A percentile compares a stretch with the other conserved stretches of the same genome.
Conservation (phyloP, 2,888 invertebrate species). For the Elysia crispata region DNA sequence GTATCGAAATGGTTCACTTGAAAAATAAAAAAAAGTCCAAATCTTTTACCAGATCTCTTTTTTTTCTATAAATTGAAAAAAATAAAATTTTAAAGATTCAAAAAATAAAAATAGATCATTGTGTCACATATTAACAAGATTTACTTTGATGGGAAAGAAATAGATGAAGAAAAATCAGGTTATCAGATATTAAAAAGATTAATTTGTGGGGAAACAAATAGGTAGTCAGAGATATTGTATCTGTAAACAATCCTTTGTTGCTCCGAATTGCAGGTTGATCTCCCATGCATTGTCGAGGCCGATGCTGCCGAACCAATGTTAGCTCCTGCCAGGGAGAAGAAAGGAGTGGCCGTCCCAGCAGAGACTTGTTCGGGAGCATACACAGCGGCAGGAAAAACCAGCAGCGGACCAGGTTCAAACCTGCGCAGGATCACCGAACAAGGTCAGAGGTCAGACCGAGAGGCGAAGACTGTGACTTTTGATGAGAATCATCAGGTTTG, state of each 20-base stretch:
- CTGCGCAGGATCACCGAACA: constrained; percentile 10
- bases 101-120: too few relatives aligned
- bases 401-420: constrained; percentile 18
- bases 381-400: constrained; percentile 35
- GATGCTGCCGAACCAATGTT: too few relatives aligned
- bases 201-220: too few relatives aligned
- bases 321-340: constrained; percentile 44
- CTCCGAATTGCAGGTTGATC: constrained; percentile 16
- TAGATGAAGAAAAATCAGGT: too few relatives aligned
- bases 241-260: neutral
- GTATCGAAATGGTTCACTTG: too few relatives aligned
- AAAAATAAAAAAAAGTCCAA: too few relatives aligned
- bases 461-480: constrained; percentile 82
- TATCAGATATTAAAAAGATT: too few relatives aligned
- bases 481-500: constrained; percentile 83
- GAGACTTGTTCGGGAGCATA: neutral
- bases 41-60: too few relatives aligned
- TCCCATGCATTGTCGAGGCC: constrained; percentile 64
- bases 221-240: neutral
- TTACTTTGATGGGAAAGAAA: too few relatives aligned
- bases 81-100: too few relatives aligned
- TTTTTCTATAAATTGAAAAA: too few relatives aligned
- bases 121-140: too few relatives aligned
- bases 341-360: neutral
- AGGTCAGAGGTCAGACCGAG: constrained; percentile 51